Evolutionary conservation across 2,797 vertebrate genomes (phyloP).

Genomic region (Pygocentrus nattereri): DNA sequence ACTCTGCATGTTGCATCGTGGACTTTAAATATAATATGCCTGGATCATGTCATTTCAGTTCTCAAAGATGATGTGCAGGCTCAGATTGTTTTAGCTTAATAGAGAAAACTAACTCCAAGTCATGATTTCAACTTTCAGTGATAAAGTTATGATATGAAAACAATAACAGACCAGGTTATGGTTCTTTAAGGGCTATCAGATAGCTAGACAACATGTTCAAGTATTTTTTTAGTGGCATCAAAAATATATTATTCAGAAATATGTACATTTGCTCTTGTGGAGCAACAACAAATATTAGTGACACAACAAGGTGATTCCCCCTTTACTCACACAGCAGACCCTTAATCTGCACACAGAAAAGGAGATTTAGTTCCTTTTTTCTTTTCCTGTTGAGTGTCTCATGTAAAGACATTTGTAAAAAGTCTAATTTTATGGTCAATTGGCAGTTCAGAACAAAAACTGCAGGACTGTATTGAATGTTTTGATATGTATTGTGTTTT

Average conservation of each 20-base stretch:
- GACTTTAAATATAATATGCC: slow-evolving; percentile 10
- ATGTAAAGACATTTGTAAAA: neutral
- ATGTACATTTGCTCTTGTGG: slow-evolving; percentile 53
- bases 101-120: slow-evolving; percentile 11
- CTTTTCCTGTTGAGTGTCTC: neutral
- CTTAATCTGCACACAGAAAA: neutral
- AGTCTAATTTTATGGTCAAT: slow-evolving; percentile 2
- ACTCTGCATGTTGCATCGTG: neutral
- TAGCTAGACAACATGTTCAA: slow-evolving; percentile 44
- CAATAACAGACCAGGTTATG: slow-evolving; percentile 36
- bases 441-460: neutral
- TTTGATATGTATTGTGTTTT: neutral
- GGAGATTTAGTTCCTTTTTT: neutral
- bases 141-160: slow-evolving; percentile 13
- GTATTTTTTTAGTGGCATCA: slow-evolving; percentile 37
- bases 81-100: slow-evolving; percentile 17
- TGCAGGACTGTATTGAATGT: neutral
- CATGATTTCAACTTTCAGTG: slow-evolving; percentile 35
- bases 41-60: slow-evolving; percentile 10
- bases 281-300: slow-evolving; percentile 45
- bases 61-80: slow-evolving; percentile 3
- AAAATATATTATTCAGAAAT: slow-evolving; percentile 36
- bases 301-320: slow-evolving; percentile 54
- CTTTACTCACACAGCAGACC: slow-evolving; percentile 24
- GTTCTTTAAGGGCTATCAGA: slow-evolving; percentile 48